Evolutionary conservation across 2,113 vertebrate genomes (phyloP).

Genomic region (Percina caprodes): DNA sequence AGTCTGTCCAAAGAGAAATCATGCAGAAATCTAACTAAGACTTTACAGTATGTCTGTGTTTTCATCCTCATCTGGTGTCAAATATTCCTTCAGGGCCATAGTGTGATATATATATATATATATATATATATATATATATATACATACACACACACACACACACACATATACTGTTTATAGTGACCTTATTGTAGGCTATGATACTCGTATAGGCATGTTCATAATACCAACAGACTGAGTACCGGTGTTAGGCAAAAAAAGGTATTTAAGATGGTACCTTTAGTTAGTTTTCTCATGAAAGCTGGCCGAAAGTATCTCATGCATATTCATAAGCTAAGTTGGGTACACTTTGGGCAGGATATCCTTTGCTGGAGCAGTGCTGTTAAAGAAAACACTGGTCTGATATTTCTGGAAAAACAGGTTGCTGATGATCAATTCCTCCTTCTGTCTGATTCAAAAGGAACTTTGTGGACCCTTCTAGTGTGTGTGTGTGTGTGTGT

Average conservation of each 20-base stretch:
- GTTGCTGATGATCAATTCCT: constrained; percentile 73
- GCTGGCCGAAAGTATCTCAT: neutral
- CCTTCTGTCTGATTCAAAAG: constrained; percentile 43
- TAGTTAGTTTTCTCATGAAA: neutral
- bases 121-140: too few relatives aligned
- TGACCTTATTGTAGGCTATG: neutral
- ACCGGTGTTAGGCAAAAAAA: neutral
- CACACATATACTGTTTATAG: too few relatives aligned
- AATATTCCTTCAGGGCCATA: neutral
- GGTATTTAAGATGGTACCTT: neutral
- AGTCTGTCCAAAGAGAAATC: neutral
- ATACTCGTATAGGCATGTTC: neutral
- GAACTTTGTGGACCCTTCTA: constrained; percentile 30
- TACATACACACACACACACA: too few relatives aligned
- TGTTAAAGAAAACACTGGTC: constrained; percentile 62
- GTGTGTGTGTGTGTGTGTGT: constrained; percentile 31
- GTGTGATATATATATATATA: too few relatives aligned
- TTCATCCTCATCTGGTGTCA: neutral
- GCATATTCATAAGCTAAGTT: neutral
- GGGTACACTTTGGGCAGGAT: neutral
- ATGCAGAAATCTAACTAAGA: neutral
- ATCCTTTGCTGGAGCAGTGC: neutral
- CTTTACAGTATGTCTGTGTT: neutral
- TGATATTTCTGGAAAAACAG: constrained; percentile 82
- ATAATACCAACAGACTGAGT: neutral